Conservation (phyloP, 2,888 invertebrate species). For the Strigamia crassipes region DNA sequence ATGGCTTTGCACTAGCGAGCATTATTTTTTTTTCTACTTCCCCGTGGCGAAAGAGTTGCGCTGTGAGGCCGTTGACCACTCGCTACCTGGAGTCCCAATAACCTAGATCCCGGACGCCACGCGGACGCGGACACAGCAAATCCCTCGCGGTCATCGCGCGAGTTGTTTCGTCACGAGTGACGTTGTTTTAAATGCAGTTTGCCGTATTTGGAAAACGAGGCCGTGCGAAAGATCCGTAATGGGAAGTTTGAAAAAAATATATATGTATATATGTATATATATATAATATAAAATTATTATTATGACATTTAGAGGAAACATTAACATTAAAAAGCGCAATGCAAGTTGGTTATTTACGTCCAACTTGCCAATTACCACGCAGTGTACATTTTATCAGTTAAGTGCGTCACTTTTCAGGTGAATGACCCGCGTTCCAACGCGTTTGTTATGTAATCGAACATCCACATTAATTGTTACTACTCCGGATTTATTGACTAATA, state of each 20-base stretch:
- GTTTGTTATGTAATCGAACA: slow-evolving; percentile 38
- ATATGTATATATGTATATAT: neutral
- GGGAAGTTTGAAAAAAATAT: neutral
- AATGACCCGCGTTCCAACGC: slow-evolving; percentile 12
- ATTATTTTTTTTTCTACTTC: neutral
- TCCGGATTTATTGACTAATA: slow-evolving; percentile 22
- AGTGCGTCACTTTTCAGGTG: slow-evolving; percentile 26
- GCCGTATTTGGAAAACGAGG: slow-evolving; percentile 37
- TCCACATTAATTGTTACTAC: neutral
- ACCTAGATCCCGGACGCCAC: slow-evolving; percentile 43
- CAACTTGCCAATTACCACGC: neutral
- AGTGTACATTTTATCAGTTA: slow-evolving; percentile 15
- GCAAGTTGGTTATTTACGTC: neutral
- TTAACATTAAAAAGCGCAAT: neutral
- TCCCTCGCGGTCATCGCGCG: slow-evolving; percentile 27
- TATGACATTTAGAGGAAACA: neutral
- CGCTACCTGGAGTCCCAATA: slow-evolving; percentile 45
- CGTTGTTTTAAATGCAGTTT: neutral
- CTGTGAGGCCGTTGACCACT: slow-evolving; percentile 45
- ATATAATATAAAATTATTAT: neutral
- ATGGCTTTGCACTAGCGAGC: neutral
- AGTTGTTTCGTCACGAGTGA: neutral
- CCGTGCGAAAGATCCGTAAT: neutral
- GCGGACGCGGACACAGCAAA: slow-evolving; percentile 27
- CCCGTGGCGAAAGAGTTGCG: slow-evolving; percentile 43